Evolutionary conservation across 1,140 invertebrate species (phyloP).

Genomic region (Agrypnia vestita): DNA sequence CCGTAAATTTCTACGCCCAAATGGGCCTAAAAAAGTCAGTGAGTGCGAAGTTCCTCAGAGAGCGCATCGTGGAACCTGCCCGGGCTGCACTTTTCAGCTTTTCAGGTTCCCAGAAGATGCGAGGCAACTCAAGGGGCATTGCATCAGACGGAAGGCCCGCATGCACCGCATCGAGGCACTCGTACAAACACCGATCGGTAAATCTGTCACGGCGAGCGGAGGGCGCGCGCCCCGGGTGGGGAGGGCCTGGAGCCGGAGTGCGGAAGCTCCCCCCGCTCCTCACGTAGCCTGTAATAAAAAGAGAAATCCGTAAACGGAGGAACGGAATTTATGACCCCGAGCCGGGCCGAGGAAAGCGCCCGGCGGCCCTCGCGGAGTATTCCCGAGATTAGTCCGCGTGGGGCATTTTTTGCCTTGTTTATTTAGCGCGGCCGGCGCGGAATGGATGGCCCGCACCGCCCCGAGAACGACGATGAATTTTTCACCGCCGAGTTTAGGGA

Average conservation of each 20-base stretch:
- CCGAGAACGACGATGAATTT: slow-evolving; percentile 57
- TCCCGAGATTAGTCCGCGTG: slow-evolving; percentile 57
- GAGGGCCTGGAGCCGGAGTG: background rate
- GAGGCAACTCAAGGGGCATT: too few species aligned
- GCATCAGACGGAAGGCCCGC: too few species aligned
- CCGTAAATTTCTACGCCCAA: too few species aligned
- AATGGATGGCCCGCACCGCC: slow-evolving; percentile 54
- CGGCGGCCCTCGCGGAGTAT: slow-evolving; percentile 36
- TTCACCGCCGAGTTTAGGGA: slow-evolving; percentile 46
- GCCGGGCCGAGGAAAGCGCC: background rate
- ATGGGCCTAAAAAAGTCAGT: too few species aligned
- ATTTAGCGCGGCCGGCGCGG: slow-evolving; percentile 54
- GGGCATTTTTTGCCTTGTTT: slow-evolving; percentile 60
- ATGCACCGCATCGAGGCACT: too few species aligned
- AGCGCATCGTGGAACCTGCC: too few species aligned
- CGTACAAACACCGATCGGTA: too few species aligned
- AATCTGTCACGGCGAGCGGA: too few species aligned
- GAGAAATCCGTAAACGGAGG: slow-evolving; percentile 56
- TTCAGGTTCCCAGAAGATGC: too few species aligned
- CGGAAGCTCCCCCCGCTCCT: background rate
- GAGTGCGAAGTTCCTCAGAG: too few species aligned
- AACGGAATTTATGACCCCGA: slow-evolving; percentile 51
- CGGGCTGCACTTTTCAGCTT: too few species aligned
- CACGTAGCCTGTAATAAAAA: slow-evolving; percentile 47
- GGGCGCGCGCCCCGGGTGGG: too few species aligned